A percentile compares a stretch with the other conserved stretches of the same genome.
phyloP scores from a whole-genome alignment of 1,140 invertebrate genomes.

The Cheumatopsyche charites region DNA sequence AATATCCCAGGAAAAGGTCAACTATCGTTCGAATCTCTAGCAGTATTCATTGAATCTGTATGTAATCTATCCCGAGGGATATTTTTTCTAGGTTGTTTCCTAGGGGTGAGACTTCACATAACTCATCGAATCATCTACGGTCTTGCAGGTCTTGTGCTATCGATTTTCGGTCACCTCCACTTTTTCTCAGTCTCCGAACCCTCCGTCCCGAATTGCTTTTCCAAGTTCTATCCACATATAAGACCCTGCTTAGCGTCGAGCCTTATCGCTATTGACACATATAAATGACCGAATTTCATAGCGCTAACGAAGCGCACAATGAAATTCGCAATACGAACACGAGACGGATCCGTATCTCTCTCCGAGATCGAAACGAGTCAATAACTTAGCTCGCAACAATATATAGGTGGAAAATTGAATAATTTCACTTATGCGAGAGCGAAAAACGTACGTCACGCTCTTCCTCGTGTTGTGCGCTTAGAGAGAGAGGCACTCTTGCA shows the following conservation, averaged over 20 bases:
- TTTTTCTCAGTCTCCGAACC: constrained; percentile 13
- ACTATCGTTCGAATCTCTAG: constrained; percentile 7
- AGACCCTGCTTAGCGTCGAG: constrained; percentile 19
- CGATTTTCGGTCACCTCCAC: constrained; percentile 22
- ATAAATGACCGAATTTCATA: constrained; percentile 20
- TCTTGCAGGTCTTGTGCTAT: constrained; percentile 19
- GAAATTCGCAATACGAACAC: constrained; percentile 10
- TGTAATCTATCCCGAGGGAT: constrained; percentile 7
- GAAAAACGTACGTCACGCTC: too few relatives aligned
- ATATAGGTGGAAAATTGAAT: too few relatives aligned
- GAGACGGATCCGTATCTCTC: background rate
- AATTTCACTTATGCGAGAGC: too few relatives aligned
- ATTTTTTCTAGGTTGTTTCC: constrained; percentile 4
- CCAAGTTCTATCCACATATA: constrained; percentile 12
- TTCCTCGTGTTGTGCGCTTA: too few relatives aligned
- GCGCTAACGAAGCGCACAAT: background rate
- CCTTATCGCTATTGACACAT: constrained; percentile 22
- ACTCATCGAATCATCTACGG: constrained; percentile 32
- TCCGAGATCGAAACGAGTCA: too few relatives aligned
- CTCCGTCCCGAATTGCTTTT: background rate
- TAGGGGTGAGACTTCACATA: constrained; percentile 14
- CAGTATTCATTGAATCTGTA: constrained; percentile 11
- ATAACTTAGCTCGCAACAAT: too few relatives aligned
- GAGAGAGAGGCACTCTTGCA: background rate
- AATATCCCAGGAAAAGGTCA: constrained; percentile 13